phyloP scores from a whole-genome alignment of 2,888 invertebrate genomes.

The Drosophila mettleri region DNA sequence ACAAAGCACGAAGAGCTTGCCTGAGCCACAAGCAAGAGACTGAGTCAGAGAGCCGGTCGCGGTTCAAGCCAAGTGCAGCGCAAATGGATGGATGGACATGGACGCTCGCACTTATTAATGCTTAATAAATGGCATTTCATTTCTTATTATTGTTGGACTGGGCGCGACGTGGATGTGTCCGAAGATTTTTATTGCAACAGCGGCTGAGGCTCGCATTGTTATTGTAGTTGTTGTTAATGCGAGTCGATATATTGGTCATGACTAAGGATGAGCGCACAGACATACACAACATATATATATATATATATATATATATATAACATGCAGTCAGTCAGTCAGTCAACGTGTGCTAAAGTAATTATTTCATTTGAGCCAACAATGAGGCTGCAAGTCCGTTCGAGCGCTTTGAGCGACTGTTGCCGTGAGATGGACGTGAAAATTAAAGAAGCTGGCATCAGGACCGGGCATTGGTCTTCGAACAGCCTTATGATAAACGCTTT shows the following conservation, averaged over 20 bases:
- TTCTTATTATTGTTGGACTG: constrained; percentile 82
- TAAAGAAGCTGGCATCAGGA: constrained; percentile 75
- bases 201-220: constrained; percentile 43
- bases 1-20: constrained; percentile 8
- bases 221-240: constrained; percentile 75
- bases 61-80: constrained; percentile 58
- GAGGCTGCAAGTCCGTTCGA: constrained; percentile 77
- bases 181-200: constrained; percentile 72
- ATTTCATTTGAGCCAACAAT: constrained; percentile 83
- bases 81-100: constrained; percentile 68
- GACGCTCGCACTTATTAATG: constrained; percentile 84
- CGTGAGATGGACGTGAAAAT: constrained; percentile 81
- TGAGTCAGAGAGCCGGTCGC: constrained; percentile 36
- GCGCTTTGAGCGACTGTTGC: constrained; percentile 59
- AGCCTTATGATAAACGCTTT: constrained; percentile 59
- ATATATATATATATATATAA: constrained; percentile 28
- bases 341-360: constrained; percentile 81
- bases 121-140: constrained; percentile 85
- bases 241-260: constrained; percentile 81
- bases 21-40: constrained; percentile 37
- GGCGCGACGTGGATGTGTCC: constrained; percentile 75
- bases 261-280: constrained; percentile 67
- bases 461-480: constrained; percentile 37
- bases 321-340: constrained; percentile 51
- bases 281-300: constrained; percentile 15